Conservation (phyloP, 2,113 vertebrate species). For the Rhabdornis inornatus region DNA sequence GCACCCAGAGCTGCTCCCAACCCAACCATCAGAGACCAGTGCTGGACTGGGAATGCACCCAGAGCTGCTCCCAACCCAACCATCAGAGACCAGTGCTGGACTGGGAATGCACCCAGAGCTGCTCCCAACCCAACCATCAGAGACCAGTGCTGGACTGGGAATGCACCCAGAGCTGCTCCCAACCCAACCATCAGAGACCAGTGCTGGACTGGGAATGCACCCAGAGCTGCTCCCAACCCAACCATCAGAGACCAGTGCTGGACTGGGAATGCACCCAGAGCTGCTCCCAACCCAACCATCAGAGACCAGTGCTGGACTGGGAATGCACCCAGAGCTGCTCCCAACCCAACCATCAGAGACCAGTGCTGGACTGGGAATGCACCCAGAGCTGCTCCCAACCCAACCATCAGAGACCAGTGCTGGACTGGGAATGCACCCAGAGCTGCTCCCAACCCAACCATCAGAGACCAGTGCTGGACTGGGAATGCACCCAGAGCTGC, state of each 20-base stretch:
- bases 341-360: too few relatives aligned
- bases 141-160: neutral
- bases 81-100: neutral
- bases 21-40: neutral
- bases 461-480: neutral
- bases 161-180: neutral
- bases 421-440: neutral
- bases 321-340: neutral
- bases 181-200: neutral
- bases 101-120: too few relatives aligned
- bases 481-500: neutral
- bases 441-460: neutral
- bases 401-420: neutral
- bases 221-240: neutral
- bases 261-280: neutral
- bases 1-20: too few relatives aligned
- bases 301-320: neutral
- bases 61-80: too few relatives aligned
- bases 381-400: neutral
- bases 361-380: accelerated
- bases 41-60: too few relatives aligned
- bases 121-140: too few relatives aligned
- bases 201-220: neutral
- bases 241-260: neutral
- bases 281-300: neutral